Percentiles rank a stretch among this genome's conserved stretches.
These are phyloP conservation scores for Galago senegalensis DNA, from an alignment of 2,797 vertebrate genomes.

Conservation along the genomic window DNA sequence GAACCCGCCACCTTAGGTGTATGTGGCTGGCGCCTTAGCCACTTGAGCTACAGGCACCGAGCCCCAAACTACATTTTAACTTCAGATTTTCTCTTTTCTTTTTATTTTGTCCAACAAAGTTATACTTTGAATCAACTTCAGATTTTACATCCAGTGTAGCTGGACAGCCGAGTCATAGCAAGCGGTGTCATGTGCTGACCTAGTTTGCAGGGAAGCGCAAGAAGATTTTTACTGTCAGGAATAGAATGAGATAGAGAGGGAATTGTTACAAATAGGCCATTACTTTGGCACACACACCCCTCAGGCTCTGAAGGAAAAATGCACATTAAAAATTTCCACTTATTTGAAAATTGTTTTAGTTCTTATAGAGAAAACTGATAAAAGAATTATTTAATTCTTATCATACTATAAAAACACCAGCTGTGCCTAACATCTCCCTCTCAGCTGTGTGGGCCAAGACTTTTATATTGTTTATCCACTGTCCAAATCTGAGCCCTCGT, in stretches of 20 bases:
- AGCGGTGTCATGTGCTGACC: slow-evolving; percentile 78
- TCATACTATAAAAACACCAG: neutral
- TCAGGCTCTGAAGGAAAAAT: rapidly evolving
- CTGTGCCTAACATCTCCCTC: neutral
- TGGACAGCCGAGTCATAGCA: slow-evolving; percentile 16
- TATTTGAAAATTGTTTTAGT: neutral
- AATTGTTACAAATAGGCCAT: slow-evolving; percentile 17
- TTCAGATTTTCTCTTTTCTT: too few relatives aligned
- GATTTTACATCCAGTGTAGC: neutral
- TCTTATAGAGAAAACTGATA: neutral
- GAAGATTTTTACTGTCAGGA: slow-evolving; percentile 25
- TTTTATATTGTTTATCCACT: too few relatives aligned
- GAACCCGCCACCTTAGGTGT: too few relatives aligned
- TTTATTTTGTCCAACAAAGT: too few relatives aligned
- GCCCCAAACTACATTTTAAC: neutral
- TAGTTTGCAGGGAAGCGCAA: slow-evolving; percentile 73
- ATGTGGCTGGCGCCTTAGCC: too few relatives aligned
- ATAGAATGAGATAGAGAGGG: neutral
- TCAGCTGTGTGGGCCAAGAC: neutral
- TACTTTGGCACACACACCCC: rapidly evolving
- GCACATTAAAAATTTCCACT: neutral
- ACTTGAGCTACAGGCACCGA: too few relatives aligned
- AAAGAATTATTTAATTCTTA: neutral
- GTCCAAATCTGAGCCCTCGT: neutral
- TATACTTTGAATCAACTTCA: neutral